A percentile compares a stretch with the other conserved stretches of the same genome.
Evolutionary conservation across 2,888 invertebrate species (phyloP).

Genomic region (Luperina nickerlii): DNA sequence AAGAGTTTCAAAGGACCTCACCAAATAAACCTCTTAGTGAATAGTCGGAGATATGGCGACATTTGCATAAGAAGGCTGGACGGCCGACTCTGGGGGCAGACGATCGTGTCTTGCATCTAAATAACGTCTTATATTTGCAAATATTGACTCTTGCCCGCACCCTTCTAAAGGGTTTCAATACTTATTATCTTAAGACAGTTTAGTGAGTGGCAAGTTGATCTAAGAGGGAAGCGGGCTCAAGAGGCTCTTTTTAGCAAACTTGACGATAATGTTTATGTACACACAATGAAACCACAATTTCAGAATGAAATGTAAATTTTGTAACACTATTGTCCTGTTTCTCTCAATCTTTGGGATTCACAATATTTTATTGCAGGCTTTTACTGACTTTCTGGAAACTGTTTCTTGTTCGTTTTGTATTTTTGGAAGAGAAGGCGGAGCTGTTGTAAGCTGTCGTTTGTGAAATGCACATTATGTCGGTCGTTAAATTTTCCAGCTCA

Average conservation of each 20-base stretch:
- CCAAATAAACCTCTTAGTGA: conserved; percentile 87
- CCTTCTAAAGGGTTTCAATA: conserved; percentile 85
- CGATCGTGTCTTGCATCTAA: conserved; percentile 89
- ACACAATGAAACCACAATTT: conserved; percentile 50
- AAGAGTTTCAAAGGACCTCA: conserved; percentile 80
- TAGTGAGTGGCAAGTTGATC: conserved; percentile 81
- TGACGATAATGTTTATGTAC: conserved; percentile 48
- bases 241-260: conserved; percentile 62
- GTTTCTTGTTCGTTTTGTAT: conserved; percentile 14
- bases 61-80: conserved; percentile 87
- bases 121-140: conserved; percentile 90
- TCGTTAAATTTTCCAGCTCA: conserved; percentile 48
- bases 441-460: conserved; percentile 21
- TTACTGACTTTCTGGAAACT: conserved; percentile 26
- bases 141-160: conserved; percentile 88
- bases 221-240: conserved; percentile 73
- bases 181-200: conserved; percentile 86
- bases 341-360: neutral
- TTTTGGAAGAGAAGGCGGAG: neutral
- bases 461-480: conserved; percentile 28
- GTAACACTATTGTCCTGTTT: conserved; percentile 16
- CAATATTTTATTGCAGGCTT: conserved; percentile 29
- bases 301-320: conserved; percentile 43
- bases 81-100: conserved; percentile 79
- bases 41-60: conserved; percentile 83